These are phyloP conservation scores for Trachythela sp. DNA, from an alignment of 64 coral and sea anemone genomes.

Conservation along the genomic window DNA sequence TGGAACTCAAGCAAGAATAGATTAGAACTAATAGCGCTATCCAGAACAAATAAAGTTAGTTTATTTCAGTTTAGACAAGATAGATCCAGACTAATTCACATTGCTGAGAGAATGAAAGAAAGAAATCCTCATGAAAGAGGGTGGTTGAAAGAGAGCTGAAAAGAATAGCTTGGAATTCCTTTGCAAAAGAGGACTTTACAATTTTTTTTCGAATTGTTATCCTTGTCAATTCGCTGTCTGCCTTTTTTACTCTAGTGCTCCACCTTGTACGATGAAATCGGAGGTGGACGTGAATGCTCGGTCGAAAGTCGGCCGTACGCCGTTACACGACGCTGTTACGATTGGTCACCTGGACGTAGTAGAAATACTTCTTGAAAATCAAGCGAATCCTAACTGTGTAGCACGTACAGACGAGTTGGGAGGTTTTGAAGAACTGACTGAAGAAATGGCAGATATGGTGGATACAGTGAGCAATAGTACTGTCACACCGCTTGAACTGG, in stretches of 20 bases:
- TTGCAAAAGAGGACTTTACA: too few species aligned
- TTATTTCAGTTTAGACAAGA: too few species aligned
- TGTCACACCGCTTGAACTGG: not conserved
- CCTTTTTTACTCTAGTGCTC: constrained; percentile 38
- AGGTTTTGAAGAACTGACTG: constrained; percentile 13
- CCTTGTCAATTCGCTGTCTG: too few species aligned
- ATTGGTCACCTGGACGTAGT: constrained; percentile 68
- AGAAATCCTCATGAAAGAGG: too few species aligned
- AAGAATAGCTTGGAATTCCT: too few species aligned
- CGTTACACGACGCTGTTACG: constrained; percentile 78
- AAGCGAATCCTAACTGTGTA: constrained; percentile 61
- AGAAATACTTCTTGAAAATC: constrained; percentile 51
- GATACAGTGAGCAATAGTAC: not conserved
- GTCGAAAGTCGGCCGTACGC: constrained; percentile 71
- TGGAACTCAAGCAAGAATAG: not conserved
- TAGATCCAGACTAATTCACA: too few species aligned
- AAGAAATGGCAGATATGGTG: not conserved
- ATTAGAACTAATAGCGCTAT: too few species aligned
- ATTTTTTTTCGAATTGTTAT: too few species aligned
- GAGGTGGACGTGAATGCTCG: constrained; percentile 56
- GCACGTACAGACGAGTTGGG: constrained; percentile 43
- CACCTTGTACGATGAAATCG: constrained; percentile 65
- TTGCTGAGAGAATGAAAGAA: too few species aligned
- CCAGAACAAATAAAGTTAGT: too few species aligned
- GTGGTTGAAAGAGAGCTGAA: too few species aligned